These are phyloP conservation scores for Drosophila histrio DNA, from an alignment of 2,888 invertebrate genomes.

Conservation along the genomic window DNA sequence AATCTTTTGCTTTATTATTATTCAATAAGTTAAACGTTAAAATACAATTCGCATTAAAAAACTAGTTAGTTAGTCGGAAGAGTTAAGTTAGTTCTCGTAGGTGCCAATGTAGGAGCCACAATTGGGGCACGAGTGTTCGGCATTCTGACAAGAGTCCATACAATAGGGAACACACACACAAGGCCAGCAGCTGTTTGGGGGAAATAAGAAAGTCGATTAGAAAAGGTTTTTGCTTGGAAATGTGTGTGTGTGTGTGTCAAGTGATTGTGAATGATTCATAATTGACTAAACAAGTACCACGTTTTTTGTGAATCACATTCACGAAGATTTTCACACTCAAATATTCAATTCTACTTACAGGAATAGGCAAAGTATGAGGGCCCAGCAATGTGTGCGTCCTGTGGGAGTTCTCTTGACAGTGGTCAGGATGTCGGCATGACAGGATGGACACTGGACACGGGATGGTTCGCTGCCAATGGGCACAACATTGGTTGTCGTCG, in stretches of 20 bases:
- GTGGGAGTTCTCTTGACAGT: constrained; percentile 50
- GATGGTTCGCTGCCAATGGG: constrained; percentile 52
- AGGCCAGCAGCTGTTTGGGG: constrained; percentile 64
- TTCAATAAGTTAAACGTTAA: background rate
- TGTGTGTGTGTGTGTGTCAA: background rate
- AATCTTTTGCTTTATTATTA: constrained; percentile 22
- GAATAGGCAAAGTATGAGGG: constrained; percentile 61
- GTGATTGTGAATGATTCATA: constrained; percentile 30
- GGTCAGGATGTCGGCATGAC: constrained; percentile 59
- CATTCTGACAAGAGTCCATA: constrained; percentile 75
- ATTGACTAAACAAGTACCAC: constrained; percentile 3
- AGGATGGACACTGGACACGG: constrained; percentile 63
- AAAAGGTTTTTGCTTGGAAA: background rate
- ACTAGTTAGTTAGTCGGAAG: background rate
- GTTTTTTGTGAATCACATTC: background rate
- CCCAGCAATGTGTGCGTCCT: constrained; percentile 59
- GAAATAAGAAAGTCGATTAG: background rate
- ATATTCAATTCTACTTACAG: constrained; percentile 52
- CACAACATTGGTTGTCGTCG: constrained; percentile 46
- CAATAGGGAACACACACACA: constrained; percentile 73
- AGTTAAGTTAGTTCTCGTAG: constrained; percentile 45
- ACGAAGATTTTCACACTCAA: background rate
- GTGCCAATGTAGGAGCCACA: constrained; percentile 75
- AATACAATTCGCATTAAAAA: constrained; percentile 21
- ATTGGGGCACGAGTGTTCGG: constrained; percentile 76